A percentile compares a stretch with the other conserved stretches of the same genome.
phyloP scores from a whole-genome alignment of 2,797 vertebrate genomes.

The Microctenopoma steveboyesi region DNA sequence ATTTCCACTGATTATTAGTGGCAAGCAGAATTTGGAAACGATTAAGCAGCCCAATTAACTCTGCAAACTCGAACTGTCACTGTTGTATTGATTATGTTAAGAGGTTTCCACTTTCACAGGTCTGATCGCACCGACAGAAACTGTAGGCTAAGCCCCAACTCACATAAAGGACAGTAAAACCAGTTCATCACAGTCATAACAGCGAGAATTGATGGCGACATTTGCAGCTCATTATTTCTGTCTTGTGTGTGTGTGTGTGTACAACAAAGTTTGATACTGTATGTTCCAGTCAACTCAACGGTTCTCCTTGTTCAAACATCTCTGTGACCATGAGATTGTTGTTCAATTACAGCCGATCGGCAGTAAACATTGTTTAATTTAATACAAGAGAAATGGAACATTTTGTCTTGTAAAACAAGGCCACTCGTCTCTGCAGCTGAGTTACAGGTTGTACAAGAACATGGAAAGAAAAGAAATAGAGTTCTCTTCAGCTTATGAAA shows the following conservation, averaged over 20 bases:
- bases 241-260: background rate
- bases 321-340: too few relatives aligned
- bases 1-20: constrained; percentile 24
- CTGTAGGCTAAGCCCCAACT: constrained; percentile 37
- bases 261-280: background rate
- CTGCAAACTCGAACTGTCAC: constrained; percentile 45
- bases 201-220: constrained; percentile 18
- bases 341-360: too few relatives aligned
- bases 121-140: constrained; percentile 47
- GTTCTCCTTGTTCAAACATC: background rate
- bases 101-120: constrained; percentile 46
- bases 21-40: constrained; percentile 36
- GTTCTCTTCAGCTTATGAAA: too few relatives aligned
- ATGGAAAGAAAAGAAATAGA: too few relatives aligned
- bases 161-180: constrained; percentile 40
- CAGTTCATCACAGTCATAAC: constrained; percentile 49
- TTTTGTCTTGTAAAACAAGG: background rate
- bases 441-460: background rate
- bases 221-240: constrained; percentile 30
- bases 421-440: background rate
- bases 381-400: background rate
- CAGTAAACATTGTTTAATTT: too few relatives aligned
- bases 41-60: constrained; percentile 58
- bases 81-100: constrained; percentile 62
- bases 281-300: background rate